Base-by-base conservation (phyloP, 2,113 vertebrate species). In the Grallaria varia region DNA sequence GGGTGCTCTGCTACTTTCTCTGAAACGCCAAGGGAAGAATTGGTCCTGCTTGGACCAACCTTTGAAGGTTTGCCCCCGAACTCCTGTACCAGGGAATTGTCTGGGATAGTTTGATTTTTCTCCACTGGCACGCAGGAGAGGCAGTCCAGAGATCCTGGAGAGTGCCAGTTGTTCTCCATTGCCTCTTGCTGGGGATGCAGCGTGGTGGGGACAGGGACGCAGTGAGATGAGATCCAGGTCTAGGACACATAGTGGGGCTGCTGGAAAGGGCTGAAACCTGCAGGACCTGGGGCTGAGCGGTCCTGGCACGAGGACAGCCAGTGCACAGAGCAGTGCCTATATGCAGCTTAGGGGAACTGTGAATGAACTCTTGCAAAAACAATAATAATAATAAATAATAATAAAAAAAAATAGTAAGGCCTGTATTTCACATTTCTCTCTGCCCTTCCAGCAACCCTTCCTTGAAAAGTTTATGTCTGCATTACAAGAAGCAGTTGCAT, bases 401-500 rank as follows among this genome's bases (percentile, higher is more conserved):
- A 19, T n/a, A 59, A 56, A 47, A 24, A 64, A 33, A 60, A 64
- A 44, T 21, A 78, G 28, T 21, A 3, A 2, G 53, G 42, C 45
- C 66, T 75, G 76, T 58, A 37, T 91, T 96, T 78, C 72, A 67
- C 56, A 94, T 93, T 86, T 95, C 33, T 89, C 60, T 40, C 27
- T 83, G 90, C 50, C 96, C 95, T 95, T 90, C 75, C 82, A 93
- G 55, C 75, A 73, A 74, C 82, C 87, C 80, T 79, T 90, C 50
- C n/a, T 84, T 91, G 91, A 60, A 87, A 95, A 92, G 91, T 95
- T 93, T 93, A 91, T 87, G 88, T 92, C 86, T 92, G 30, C 71
- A 31, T 53, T 71, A 49, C 39, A 78, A 92, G 89, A 87, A 91
- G 53, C 28, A 12, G 87, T 91, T 84, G 55, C 47, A 31, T 89